Evolutionary conservation across 2,113 vertebrate species (phyloP), one percentile per base, ranked within the genome.

Genomic region (Lasiurus cinereus): DNA sequence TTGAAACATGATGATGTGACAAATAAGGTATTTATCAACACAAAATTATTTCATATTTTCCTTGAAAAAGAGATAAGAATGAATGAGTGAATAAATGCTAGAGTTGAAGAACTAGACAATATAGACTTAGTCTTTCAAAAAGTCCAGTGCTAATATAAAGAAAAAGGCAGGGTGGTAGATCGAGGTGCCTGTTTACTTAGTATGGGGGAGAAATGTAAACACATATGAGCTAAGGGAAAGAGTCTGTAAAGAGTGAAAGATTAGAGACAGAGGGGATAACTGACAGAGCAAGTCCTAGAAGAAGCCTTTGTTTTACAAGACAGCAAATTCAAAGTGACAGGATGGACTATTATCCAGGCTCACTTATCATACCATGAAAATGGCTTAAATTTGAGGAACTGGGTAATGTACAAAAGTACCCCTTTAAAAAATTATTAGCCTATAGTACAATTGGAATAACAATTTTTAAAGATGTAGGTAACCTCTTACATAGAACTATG

Each of bases 11-110:
- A 31, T 82, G 43, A 83, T 79, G 16, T 82, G 33, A 83, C 84
- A 72, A 91, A 69, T 56, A 92, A 76, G 43, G 64, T 52, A 56
- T 29, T 77, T 94, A 73, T 21, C 31, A 78, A 54, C 27, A 88
- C 64, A 88, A 31, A 9, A 88, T 6, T 83, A 67, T 72, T 96
- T 96, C 62, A 94, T 83, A 96, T 18, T 52, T 31, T 83, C 54
- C 36, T 62, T 79, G 27, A 76, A 31, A 95, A 93, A 88, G 33
- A 31, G 18, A 15, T 27, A 94, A 74, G 59, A 88, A 76, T 83
- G 46, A 67, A 72, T 46, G 22, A 83, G 1, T 59, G 22, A 73
- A 67, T 21, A 12, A 62, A 76, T 52, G 36, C 52, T n/a, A 50
- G 16, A 83, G 9, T 27, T 96, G 59, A 91, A 9, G 46, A 97